Conservation (phyloP, 1,140 invertebrate genomes). For the Druon quercuslanigerum region DNA sequence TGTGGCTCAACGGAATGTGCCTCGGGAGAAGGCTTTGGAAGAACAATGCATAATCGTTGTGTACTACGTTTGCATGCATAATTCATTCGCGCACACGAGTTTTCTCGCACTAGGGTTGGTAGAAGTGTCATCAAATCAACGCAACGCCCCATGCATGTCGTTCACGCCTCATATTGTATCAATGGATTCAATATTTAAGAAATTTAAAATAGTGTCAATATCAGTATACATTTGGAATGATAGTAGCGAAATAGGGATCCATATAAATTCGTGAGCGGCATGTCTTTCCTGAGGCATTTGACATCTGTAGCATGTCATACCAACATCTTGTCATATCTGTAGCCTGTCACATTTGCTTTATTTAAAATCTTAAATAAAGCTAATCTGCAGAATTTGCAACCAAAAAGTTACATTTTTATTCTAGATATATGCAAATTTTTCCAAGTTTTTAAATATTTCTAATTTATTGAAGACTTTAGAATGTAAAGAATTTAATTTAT, state of each 20-base stretch:
- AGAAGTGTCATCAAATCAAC: conserved; percentile 70
- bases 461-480: too few species aligned
- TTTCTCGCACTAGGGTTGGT: conserved; percentile 54
- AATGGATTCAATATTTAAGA: neutral
- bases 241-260: neutral
- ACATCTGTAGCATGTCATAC: neutral
- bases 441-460: too few species aligned
- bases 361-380: neutral
- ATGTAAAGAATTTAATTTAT: too few species aligned
- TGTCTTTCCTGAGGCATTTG: too few species aligned
- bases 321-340: too few species aligned
- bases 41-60: conserved; percentile 61
- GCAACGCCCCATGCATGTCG: conserved; percentile 67
- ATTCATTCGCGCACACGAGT: conserved; percentile 63
- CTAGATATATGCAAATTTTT: too few species aligned
- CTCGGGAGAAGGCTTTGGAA: conserved; percentile 39
- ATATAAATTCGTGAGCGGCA: too few species aligned
- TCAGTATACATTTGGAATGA: neutral
- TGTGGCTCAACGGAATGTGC: conserved; percentile 41
- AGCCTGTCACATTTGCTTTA: neutral
- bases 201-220: neutral
- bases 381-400: too few species aligned
- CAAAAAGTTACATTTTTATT: too few species aligned
- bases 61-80: conserved; percentile 59
- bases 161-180: conserved; percentile 62